These are phyloP conservation scores for Dryobates pubescens DNA, from an alignment of 2,797 vertebrate genomes.

Conservation along the genomic window DNA sequence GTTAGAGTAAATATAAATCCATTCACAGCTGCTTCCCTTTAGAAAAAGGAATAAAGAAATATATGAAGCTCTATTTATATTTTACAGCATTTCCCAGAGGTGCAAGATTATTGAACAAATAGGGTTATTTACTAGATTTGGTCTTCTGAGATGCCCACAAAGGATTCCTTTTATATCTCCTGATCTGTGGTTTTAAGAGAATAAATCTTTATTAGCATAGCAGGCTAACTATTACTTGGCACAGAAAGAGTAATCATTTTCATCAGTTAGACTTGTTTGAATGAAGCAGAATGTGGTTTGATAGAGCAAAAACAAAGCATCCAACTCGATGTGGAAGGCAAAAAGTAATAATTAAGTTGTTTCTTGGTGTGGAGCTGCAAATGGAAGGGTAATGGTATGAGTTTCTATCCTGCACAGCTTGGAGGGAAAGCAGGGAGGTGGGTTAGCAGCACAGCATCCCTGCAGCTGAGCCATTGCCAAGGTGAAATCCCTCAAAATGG, in stretches of 20 bases:
- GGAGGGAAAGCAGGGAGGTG: neutral
- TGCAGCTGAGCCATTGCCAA: neutral
- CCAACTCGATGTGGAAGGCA: neutral
- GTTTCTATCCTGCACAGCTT: neutral
- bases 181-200: neutral
- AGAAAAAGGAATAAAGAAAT: slow-evolving; percentile 8
- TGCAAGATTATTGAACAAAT: slow-evolving; percentile 10
- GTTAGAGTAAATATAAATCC: slow-evolving; percentile 36
- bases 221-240: neutral
- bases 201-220: neutral
- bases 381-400: neutral
- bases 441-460: neutral
- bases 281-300: neutral
- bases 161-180: neutral
- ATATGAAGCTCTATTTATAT: neutral
- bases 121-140: slow-evolving; percentile 2
- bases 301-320: neutral
- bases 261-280: neutral
- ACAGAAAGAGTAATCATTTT: neutral
- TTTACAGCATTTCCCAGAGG: slow-evolving; percentile 7
- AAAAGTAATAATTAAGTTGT: neutral
- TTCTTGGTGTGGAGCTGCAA: neutral
- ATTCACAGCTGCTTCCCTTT: slow-evolving; percentile 6
- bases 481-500: neutral
- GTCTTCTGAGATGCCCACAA: neutral